phyloP scores from a whole-genome alignment of 2,888 invertebrate genomes.

The Ceratothoa steindachneri region DNA sequence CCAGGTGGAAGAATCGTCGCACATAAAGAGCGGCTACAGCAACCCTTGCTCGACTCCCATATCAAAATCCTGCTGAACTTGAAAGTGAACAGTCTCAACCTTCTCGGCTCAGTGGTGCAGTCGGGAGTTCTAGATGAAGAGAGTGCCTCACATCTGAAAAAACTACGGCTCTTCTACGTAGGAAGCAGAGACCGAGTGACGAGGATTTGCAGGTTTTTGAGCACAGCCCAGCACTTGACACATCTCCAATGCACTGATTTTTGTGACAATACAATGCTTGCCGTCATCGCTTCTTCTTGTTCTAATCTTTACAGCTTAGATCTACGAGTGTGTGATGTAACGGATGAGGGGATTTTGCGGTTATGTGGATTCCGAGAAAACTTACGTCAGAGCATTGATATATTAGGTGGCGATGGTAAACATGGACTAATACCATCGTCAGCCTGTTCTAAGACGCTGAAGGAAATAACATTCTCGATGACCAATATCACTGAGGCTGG shows the following conservation, averaged over 20 bases:
- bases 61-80: constrained; percentile 34
- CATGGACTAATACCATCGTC: constrained; percentile 24
- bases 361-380: constrained; percentile 37
- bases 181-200: constrained; percentile 39
- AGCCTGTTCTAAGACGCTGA: constrained; percentile 29
- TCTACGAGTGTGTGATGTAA: constrained; percentile 43
- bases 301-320: constrained; percentile 32
- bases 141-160: constrained; percentile 23
- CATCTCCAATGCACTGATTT: constrained; percentile 43
- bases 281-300: constrained; percentile 39
- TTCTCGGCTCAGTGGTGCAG: constrained; percentile 42
- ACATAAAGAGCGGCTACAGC: constrained; percentile 25
- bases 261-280: constrained; percentile 42
- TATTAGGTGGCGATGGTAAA: constrained; percentile 28
- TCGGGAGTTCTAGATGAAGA: constrained; percentile 33
- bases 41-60: constrained; percentile 33
- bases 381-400: constrained; percentile 30
- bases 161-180: constrained; percentile 34
- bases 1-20: constrained; percentile 35
- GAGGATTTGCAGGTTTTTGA: constrained; percentile 32
- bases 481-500: constrained; percentile 47
- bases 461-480: constrained; percentile 43
- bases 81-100: constrained; percentile 30
- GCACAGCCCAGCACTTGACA: constrained; percentile 29
- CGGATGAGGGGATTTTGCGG: constrained; percentile 38